phyloP scores from a whole-genome alignment of 2,888 invertebrate genomes.

The Andrena haemorrhoa region DNA sequence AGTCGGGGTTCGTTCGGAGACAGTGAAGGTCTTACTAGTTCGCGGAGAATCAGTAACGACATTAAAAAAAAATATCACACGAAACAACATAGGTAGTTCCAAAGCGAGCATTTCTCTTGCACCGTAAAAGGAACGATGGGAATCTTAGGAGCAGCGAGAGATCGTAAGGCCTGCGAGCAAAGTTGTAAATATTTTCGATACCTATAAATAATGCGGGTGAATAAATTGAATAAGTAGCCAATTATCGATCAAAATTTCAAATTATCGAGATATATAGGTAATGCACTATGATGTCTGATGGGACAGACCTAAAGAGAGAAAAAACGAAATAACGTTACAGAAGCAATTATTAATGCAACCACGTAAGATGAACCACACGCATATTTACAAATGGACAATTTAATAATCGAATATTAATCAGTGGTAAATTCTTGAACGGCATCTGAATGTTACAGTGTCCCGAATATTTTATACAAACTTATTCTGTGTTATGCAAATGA shows the following conservation, averaged over 20 bases:
- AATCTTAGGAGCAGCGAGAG: constrained; percentile 59
- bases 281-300: constrained; percentile 36
- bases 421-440: constrained; percentile 66
- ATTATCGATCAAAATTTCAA: constrained; percentile 72
- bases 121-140: background rate
- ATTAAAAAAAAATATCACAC: constrained; percentile 28
- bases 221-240: constrained; percentile 69
- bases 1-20: constrained; percentile 32
- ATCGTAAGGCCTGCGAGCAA: constrained; percentile 59
- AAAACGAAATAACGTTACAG: constrained; percentile 34
- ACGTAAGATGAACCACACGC: constrained; percentile 37
- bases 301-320: constrained; percentile 42
- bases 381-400: constrained; percentile 67
- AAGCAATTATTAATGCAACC: constrained; percentile 40
- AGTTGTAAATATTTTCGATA: constrained; percentile 80
- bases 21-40: constrained; percentile 52
- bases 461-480: constrained; percentile 74
- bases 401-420: constrained; percentile 65
- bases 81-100: constrained; percentile 49
- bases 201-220: constrained; percentile 69
- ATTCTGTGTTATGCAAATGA: constrained; percentile 64
- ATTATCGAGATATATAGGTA: constrained; percentile 56
- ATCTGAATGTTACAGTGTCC: constrained; percentile 71
- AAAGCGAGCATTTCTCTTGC: constrained; percentile 51
- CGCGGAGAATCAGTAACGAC: constrained; percentile 44